Conservation (phyloP, 2,113 vertebrate species). For the Anser brachyrhynchus region DNA sequence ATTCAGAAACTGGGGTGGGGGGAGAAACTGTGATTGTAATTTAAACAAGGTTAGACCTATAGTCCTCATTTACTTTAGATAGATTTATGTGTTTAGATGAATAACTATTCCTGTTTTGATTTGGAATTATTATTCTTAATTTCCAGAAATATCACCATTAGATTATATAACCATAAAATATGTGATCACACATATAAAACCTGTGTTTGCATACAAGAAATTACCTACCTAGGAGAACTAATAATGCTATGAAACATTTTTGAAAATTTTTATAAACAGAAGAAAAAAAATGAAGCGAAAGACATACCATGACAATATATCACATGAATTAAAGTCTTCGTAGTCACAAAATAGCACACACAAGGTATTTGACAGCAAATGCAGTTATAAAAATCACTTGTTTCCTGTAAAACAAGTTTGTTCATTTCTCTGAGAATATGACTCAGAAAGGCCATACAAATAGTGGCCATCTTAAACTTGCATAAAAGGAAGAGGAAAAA, state of each 20-base stretch:
- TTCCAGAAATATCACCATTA: background rate
- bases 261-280: background rate
- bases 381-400: background rate
- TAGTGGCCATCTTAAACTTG: background rate
- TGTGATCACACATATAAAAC: background rate
- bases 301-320: background rate
- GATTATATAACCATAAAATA: background rate
- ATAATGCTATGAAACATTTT: background rate
- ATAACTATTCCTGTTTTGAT: background rate
- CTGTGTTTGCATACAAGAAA: background rate
- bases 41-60: background rate
- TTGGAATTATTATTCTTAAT: background rate
- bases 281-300: background rate
- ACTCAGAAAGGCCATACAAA: background rate
- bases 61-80: background rate
- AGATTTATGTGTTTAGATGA: accelerated
- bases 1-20: background rate
- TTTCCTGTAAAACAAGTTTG: background rate
- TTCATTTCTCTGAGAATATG: background rate
- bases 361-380: background rate
- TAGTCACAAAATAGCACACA: background rate
- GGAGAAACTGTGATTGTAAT: background rate
- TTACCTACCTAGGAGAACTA: background rate
- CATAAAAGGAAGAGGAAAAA: background rate
- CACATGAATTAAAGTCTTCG: background rate